phyloP scores from a whole-genome alignment of 2,888 invertebrate species.

The Ditylenchus weischeri region DNA sequence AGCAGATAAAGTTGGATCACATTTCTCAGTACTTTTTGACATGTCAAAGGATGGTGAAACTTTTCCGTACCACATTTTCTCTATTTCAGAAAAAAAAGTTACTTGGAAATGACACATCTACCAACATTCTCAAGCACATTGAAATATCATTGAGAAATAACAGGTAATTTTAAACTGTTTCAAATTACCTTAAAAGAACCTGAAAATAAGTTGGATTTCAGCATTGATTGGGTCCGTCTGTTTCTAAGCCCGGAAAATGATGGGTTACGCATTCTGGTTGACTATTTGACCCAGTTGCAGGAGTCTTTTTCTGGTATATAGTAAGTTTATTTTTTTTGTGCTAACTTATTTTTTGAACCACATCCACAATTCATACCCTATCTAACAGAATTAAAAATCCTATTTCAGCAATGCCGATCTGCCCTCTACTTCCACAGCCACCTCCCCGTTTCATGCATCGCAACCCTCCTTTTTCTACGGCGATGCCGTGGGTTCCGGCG shows the following conservation, averaged over 20 bases:
- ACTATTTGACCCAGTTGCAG: slow-evolving; percentile 75
- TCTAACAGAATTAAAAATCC: neutral
- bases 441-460: neutral
- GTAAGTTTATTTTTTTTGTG: slow-evolving; percentile 20
- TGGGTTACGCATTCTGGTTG: slow-evolving; percentile 91
- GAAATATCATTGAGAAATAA: slow-evolving; percentile 91
- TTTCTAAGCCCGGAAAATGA: slow-evolving; percentile 93
- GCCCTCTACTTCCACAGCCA: neutral
- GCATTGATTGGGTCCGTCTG: slow-evolving; percentile 98
- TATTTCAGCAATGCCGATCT: neutral
- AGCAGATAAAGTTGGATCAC: too few relatives aligned
- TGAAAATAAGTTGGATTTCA: too few relatives aligned
- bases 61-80: too few relatives aligned
- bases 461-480: neutral
- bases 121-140: slow-evolving; percentile 92
- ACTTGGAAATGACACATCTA: slow-evolving; percentile 74
- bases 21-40: too few relatives aligned
- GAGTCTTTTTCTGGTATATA: slow-evolving; percentile 68
- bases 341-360: too few relatives aligned
- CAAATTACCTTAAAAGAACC: too few relatives aligned
- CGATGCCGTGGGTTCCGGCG: neutral
- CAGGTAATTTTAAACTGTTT: neutral
- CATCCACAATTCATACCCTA: too few relatives aligned
- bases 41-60: too few relatives aligned
- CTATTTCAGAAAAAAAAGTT: slow-evolving; percentile 61